These are phyloP conservation scores for Drosophila niveifrons DNA, from an alignment of 2,888 invertebrate genomes.

Conservation along the genomic window DNA sequence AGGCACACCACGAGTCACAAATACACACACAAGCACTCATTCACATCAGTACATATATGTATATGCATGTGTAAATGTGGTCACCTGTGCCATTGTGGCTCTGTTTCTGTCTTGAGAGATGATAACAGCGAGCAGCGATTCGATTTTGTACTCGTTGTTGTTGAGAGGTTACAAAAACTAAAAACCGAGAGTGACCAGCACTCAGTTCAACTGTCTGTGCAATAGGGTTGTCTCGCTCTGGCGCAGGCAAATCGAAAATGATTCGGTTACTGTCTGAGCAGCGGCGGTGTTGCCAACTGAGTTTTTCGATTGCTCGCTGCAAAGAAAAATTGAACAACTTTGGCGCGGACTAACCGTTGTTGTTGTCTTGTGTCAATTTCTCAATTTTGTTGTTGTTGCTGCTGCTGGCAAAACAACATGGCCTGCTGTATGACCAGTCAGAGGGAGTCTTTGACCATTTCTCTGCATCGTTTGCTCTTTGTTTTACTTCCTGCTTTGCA, in stretches of 20 bases:
- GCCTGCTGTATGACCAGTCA: slow-evolving; percentile 35
- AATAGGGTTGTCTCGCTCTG: slow-evolving; percentile 51
- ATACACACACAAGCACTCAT: slow-evolving; percentile 32
- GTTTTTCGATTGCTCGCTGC: slow-evolving; percentile 44
- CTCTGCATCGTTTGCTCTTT: slow-evolving; percentile 41
- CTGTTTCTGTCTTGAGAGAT: slow-evolving; percentile 30
- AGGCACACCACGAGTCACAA: slow-evolving; percentile 42
- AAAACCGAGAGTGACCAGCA: slow-evolving; percentile 36
- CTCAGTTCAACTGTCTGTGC: slow-evolving; percentile 9
- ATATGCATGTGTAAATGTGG: slow-evolving; percentile 12
- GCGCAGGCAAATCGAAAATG: slow-evolving; percentile 44
- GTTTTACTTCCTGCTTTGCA: slow-evolving; percentile 52
- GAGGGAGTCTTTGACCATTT: slow-evolving; percentile 48
- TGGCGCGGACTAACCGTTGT: slow-evolving; percentile 66
- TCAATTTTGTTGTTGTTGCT: slow-evolving; percentile 24
- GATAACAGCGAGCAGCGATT: slow-evolving; percentile 67
- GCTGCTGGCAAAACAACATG: slow-evolving; percentile 46
- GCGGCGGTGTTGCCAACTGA: slow-evolving; percentile 74
- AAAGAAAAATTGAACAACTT: slow-evolving; percentile 53
- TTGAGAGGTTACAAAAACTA: slow-evolving; percentile 18
- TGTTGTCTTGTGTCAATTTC: slow-evolving; percentile 35
- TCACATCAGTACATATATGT: background rate
- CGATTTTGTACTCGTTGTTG: slow-evolving; percentile 40
- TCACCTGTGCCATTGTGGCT: slow-evolving; percentile 27
- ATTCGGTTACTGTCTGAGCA: slow-evolving; percentile 16